A percentile compares a stretch with the other conserved stretches of the same genome.
phyloP scores from a whole-genome alignment of 92 coral and sea anemone species.

The Anthopleura xanthogrammica region DNA sequence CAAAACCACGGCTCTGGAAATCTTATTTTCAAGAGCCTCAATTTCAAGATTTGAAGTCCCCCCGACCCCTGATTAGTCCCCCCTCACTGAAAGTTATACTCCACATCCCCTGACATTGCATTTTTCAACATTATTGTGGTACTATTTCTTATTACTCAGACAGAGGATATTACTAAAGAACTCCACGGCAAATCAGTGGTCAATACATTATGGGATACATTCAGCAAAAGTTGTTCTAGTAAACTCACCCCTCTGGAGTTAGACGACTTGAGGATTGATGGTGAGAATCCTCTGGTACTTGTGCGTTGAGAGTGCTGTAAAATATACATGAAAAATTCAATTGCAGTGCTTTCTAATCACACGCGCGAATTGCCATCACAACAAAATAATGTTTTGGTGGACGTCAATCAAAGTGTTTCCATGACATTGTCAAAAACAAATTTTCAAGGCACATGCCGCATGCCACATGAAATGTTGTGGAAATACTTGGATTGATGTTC shows the following conservation, averaged over 20 bases:
- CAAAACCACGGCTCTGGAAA: too few relatives aligned
- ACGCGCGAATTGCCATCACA: too few relatives aligned
- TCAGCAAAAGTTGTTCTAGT: conserved; percentile 52
- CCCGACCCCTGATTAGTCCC: background rate
- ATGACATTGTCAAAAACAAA: too few relatives aligned
- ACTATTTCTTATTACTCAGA: conserved; percentile 16
- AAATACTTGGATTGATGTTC: too few relatives aligned
- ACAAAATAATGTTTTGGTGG: too few relatives aligned
- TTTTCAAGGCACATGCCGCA: too few relatives aligned
- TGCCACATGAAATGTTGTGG: too few relatives aligned
- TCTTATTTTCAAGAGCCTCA: too few relatives aligned
- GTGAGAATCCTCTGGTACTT: conserved; percentile 30
- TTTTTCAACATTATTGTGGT: too few relatives aligned
- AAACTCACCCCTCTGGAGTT: conserved; percentile 70
- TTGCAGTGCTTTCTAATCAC: too few relatives aligned
- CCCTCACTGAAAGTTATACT: background rate
- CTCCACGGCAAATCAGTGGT: conserved; percentile 45
- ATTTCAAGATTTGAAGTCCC: background rate
- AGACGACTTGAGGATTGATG: conserved; percentile 72
- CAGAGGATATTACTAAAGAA: conserved; percentile 40
- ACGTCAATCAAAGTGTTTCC: background rate
- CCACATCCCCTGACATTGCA: too few relatives aligned
- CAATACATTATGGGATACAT: conserved; percentile 63
- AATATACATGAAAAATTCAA: background rate
- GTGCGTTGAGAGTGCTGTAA: background rate